Conservation (phyloP, 2,797 vertebrate species). For the Bradypus variegatus region DNA sequence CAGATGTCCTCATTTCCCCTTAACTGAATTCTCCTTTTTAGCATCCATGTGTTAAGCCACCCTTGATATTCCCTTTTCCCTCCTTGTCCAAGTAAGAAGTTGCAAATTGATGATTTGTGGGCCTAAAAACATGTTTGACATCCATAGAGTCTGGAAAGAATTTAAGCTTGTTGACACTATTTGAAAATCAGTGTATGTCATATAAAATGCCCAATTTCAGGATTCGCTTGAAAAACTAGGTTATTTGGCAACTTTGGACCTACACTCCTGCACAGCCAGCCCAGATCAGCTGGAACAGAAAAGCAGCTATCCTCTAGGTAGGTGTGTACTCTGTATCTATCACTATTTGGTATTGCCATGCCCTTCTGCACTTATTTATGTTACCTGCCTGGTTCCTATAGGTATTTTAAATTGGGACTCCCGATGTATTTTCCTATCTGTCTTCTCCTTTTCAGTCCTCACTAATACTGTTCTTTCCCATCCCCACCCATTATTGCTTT, state of each 20-base stretch:
- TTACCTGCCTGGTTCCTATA: not conserved
- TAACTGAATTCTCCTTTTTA: not conserved
- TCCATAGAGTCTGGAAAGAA: not conserved
- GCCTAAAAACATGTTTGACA: not conserved
- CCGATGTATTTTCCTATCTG: not conserved
- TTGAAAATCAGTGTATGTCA: not conserved
- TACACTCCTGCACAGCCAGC: not conserved
- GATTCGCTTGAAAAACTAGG: not conserved
- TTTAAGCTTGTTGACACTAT: not conserved
- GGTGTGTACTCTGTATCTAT: not conserved
- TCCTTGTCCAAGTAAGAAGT: not conserved
- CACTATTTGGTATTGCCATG: not conserved
- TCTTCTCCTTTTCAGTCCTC: not conserved
- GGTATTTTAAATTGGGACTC: not conserved
- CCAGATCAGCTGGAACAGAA: not conserved
- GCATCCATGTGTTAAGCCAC: not conserved
- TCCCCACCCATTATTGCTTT: not conserved
- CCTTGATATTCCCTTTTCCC: not conserved
- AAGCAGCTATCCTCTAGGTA: not conserved
- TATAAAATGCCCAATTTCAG: not conserved
- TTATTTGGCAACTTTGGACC: not conserved
- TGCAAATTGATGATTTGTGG: not conserved
- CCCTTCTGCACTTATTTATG: not conserved
- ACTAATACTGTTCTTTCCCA: not conserved
- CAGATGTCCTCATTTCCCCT: not conserved